Evolutionary conservation across 2,888 invertebrate genomes (phyloP), one percentile per base, ranked within the genome.

Genomic region (Hemithea aestivaria): DNA sequence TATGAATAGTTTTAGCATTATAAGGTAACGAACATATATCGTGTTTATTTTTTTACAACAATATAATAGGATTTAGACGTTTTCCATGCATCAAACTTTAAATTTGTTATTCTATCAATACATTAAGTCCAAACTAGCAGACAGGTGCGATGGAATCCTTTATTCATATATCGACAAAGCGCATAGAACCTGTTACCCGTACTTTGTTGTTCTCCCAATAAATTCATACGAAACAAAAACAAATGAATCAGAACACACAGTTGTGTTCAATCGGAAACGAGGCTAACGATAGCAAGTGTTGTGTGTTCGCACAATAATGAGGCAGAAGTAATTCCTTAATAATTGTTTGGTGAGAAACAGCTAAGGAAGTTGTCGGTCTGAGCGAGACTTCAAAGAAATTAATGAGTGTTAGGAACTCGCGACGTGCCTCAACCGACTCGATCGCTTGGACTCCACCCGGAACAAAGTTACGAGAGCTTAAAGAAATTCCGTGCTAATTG

Each of bases 401-500:
- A 85, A 85, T 83, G 85, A 85, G 79, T 80, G 81, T 84, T 85
- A 77, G 74, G 66, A 84, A 84, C 76, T 83, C 66, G 64, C 69
- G 74, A 83, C 85, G 85, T 83, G 83, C 80, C 68, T 62, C 68
- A 63, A 56, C 67, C 68, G 62, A 70, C 70, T 76, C 73, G 75
- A 87, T 85, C 88, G 87, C 88, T 87, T 79, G 87, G 83, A 72
- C 69, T 85, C 60, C 73, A 83, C 77, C 83, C 81, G 83, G 84
- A 87, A 85, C 87, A 80, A 89, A 81, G 66, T 80, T 75, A 53
- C 53, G 47, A 66, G 66, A 70, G 74, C 76, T 73, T 73, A 72
- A 69, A 75, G 68, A 77, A 79, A 75, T 75, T 81, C 65, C 62
- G 62, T 62, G 66, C 74, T 82, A 78, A 81, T 80, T 79, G 73